Evolutionary conservation across 2,113 vertebrate genomes (phyloP), one percentile per base, ranked within the genome.

Genomic region (Grallaria varia): DNA sequence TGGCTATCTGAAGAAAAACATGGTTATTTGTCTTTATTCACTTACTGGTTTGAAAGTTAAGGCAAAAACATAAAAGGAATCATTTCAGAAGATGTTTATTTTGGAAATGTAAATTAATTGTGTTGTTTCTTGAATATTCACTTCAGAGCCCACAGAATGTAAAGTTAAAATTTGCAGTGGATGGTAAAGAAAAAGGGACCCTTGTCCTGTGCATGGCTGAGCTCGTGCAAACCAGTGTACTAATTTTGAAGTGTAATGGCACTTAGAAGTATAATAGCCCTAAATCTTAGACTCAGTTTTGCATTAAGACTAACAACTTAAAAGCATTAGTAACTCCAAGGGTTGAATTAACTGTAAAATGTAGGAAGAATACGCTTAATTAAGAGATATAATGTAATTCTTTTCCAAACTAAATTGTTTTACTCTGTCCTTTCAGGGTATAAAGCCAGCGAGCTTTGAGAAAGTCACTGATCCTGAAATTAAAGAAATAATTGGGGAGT

Each of bases 401-500:
- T 75, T 66, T 87, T 69, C 37, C 21, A 33, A 39, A 79, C 35
- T 78, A 23, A 90, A 35, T 72, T 56, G 8, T 74, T 84, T 76
- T 96, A 74, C 55, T 93, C 35, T 72, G 0, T 83, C 9, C 17
- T 96, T 97, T 87, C 81, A 99, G 99, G 99, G 99, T 72, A 99
- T 99, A 96, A 99, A 99, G 97, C 99, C 99, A 75, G 99, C 99
- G 95, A 99, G 99, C 97, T 99, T 98, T 97, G 97, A 98, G 93
- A 99, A 99, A 97, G 99, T 99, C 85, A 98, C 98, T 3, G 99
- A 99, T 91, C 99, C 99, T 59, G 99, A 99, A 98, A 99, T 99
- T 79, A 99, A 99, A 95, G 99, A 99, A 97, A 99, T 99, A 96
- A 99, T 99, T 77, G 99, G 99, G 13, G 99, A 99, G 95, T 99